These are phyloP conservation scores for Urocitellus parryii DNA, from an alignment of 2,113 vertebrate species.

Conservation along the genomic window DNA sequence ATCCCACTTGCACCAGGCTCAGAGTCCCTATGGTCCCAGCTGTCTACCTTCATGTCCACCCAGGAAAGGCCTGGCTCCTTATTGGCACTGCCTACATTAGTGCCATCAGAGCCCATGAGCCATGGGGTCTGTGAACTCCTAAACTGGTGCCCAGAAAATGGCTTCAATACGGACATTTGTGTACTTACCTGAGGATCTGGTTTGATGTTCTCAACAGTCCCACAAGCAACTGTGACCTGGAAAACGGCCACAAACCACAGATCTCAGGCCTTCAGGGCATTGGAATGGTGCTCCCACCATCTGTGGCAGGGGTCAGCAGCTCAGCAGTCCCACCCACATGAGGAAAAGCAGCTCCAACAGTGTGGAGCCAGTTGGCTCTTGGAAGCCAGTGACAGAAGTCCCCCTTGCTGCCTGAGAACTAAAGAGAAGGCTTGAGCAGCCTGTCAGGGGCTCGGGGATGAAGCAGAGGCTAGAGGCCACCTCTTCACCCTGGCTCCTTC, in stretches of 20 bases:
- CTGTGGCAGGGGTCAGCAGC: neutral
- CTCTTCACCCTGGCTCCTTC: neutral
- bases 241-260: neutral
- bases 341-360: neutral
- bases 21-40: neutral
- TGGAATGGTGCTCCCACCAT: neutral
- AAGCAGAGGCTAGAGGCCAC: neutral
- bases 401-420: neutral
- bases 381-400: neutral
- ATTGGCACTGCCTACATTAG: neutral
- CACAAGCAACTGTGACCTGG: neutral
- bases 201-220: neutral
- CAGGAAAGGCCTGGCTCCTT: neutral
- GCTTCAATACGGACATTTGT: neutral
- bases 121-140: neutral
- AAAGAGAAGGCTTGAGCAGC: neutral
- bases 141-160: neutral
- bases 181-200: neutral
- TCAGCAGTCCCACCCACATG: neutral
- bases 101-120: neutral
- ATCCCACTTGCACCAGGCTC: neutral
- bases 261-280: neutral
- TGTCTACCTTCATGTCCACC: neutral
- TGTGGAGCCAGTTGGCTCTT: neutral
- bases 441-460: accelerated